Evolutionary conservation across 2,888 invertebrate genomes (phyloP).

Genomic region (Iselma pallidipennis): DNA sequence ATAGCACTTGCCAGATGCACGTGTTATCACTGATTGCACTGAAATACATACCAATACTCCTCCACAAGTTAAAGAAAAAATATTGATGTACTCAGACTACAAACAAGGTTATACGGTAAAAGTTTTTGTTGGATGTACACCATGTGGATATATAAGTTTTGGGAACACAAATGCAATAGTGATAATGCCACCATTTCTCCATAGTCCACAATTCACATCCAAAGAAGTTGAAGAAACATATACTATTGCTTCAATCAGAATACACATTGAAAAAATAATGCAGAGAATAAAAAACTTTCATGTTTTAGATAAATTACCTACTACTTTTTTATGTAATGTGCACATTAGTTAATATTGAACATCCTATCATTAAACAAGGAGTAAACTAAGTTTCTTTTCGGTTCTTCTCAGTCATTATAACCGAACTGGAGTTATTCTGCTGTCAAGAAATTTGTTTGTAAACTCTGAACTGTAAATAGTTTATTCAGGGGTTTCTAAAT

Average conservation of each 20-base stretch:
- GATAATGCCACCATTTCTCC: conserved; percentile 29
- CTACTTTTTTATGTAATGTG: no score
- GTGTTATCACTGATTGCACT: conserved; percentile 16
- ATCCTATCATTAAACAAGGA: no score
- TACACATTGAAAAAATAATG: conserved; percentile 23
- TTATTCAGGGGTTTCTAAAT: no score
- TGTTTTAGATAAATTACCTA: conserved; percentile 12
- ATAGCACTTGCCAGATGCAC: not conserved
- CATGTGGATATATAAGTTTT: no score
- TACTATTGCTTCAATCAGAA: conserved; percentile 19
- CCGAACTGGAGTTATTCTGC: no score
- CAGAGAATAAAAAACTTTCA: conserved; percentile 24
- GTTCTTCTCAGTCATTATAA: no score
- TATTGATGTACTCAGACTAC: conserved; percentile 8
- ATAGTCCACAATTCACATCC: conserved; percentile 25
- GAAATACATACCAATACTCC: conserved; percentile 7
- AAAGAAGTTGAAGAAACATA: conserved; percentile 28
- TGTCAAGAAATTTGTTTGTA: no score
- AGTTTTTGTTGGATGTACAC: conserved; percentile 5
- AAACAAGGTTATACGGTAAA: conserved; percentile 9
- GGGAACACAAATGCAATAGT: not conserved
- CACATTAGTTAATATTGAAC: no score
- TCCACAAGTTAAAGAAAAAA: not conserved
- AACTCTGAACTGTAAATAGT: no score
- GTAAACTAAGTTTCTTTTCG: no score